Conservation (phyloP, 2,113 vertebrate species). For the Anoplopoma fimbria region DNA sequence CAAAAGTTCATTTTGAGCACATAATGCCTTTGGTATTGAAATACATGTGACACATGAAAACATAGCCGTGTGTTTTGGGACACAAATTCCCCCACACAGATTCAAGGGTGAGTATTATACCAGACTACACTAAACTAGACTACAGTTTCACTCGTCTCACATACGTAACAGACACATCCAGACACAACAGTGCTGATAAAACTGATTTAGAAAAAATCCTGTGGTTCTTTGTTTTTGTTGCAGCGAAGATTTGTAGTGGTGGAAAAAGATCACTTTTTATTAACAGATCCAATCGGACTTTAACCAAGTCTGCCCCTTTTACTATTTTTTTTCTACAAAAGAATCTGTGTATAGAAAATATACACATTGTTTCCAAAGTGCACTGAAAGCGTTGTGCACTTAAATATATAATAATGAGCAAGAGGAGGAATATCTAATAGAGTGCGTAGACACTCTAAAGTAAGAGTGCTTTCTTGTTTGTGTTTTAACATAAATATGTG, state of each 20-base stretch:
- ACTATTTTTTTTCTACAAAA: constrained; percentile 59
- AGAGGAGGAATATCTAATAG: constrained; percentile 41
- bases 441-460: constrained; percentile 30
- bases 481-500: constrained; percentile 48
- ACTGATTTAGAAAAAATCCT: constrained; percentile 13
- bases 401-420: constrained; percentile 46
- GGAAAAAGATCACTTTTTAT: constrained; percentile 23
- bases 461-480: constrained; percentile 41
- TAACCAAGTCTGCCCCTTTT: constrained; percentile 45
- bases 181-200: not conserved
- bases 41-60: constrained; percentile 3
- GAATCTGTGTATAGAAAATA: constrained; percentile 64
- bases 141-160: not conserved
- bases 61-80: not conserved
- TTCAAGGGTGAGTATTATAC: not conserved
- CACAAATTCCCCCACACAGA: not conserved
- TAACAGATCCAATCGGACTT: constrained; percentile 28
- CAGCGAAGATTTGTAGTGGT: constrained; percentile 10
- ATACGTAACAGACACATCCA: not conserved
- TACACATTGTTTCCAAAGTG: constrained; percentile 73
- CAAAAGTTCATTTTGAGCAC: not conserved
- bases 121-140: not conserved
- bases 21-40: not conserved
- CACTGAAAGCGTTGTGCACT: constrained; percentile 64
- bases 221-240: constrained; percentile 20